Base-by-base conservation (phyloP, 2,797 vertebrate species). In the Myotis vivesi region DNA sequence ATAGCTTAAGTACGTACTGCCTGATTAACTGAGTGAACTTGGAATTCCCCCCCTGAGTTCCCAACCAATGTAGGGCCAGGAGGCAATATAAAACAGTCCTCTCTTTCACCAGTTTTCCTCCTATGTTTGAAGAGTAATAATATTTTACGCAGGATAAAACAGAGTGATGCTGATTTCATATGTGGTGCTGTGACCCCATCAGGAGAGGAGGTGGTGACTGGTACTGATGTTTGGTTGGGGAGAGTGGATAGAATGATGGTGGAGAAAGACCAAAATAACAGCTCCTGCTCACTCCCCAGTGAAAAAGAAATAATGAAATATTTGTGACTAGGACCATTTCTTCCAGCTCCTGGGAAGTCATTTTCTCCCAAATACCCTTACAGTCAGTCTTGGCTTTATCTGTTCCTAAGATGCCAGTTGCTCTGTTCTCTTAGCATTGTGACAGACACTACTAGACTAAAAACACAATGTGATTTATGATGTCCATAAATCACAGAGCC, bases 401-500 rank as follows among this genome's bases (percentile, higher is more conserved):
- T 85, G 28, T 90, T 72, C 33, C 72, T 53, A 62, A 44, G 59
- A 93, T 49, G 33, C 79, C 30, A 53, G 55, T 92, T 71, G 49
- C 79, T 92, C 38, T 76, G 64, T 62, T 92, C 93, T 94, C 49
- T 64, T 20, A 71, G 72, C 44, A 53, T 80, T 4, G 53, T 91
- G 96, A 94, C 93, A 94, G 86, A 81, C 13, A 91, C 62, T 19
- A 8, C 49, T 75, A 49, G 92, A 84, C 90, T 82, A 82, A 92
- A 96, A 96, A 91, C 62, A 75, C 72, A 57, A 46, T 72, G 75
- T 94, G 90, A 96, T 94, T 97, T 96, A 95, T 95, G 85, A 64
- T 88, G 36, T 49, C 84, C 80, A 94, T 97, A 95, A 95, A 93
- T 97, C 92, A 93, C 55, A 59, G 79, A 82, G 72, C 83, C 73